phyloP scores from a whole-genome alignment of 2,888 invertebrate genomes.

The Heliothis peltigera region DNA sequence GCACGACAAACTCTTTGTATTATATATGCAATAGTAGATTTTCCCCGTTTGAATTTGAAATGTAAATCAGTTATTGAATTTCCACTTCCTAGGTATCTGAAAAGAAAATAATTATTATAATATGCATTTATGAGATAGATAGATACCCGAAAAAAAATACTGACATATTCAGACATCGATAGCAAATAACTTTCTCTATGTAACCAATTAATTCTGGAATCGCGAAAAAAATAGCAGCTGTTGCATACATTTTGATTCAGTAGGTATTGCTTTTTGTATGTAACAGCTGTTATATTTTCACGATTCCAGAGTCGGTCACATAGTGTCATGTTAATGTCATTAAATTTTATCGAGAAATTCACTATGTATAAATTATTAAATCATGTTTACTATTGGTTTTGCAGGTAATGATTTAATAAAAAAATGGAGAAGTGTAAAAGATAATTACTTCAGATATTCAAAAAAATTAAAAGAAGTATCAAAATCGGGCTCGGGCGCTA shows the following conservation, averaged over 20 bases:
- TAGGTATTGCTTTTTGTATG: conserved; percentile 24
- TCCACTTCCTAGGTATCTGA: conserved; percentile 37
- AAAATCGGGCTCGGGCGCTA: conserved; percentile 52
- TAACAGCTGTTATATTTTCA: conserved; percentile 21
- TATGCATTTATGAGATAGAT: conserved; percentile 23
- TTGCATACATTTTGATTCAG: conserved; percentile 24
- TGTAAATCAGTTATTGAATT: conserved; percentile 37
- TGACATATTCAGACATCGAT: conserved; percentile 5
- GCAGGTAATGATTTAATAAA: no score
- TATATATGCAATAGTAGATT: conserved; percentile 35
- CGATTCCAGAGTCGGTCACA: conserved; percentile 25
- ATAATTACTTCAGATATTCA: conserved; percentile 42
- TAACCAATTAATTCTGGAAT: conserved; percentile 18
- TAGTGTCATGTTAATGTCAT: conserved; percentile 33
- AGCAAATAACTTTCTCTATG: conserved; percentile 16
- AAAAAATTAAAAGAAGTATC: conserved; percentile 53
- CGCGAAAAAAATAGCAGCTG: conserved; percentile 12
- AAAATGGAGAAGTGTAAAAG: conserved; percentile 47
- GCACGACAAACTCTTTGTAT: conserved; percentile 33
- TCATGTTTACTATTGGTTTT: no score
- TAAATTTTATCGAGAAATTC: conserved; percentile 37
- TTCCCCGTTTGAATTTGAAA: conserved; percentile 41
- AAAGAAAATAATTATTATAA: conserved; percentile 28
- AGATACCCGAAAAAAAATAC: conserved; percentile 28
- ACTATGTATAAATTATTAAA: no score